phyloP scores from a whole-genome alignment of 2,113 vertebrate genomes.

The Grantiella picta region DNA sequence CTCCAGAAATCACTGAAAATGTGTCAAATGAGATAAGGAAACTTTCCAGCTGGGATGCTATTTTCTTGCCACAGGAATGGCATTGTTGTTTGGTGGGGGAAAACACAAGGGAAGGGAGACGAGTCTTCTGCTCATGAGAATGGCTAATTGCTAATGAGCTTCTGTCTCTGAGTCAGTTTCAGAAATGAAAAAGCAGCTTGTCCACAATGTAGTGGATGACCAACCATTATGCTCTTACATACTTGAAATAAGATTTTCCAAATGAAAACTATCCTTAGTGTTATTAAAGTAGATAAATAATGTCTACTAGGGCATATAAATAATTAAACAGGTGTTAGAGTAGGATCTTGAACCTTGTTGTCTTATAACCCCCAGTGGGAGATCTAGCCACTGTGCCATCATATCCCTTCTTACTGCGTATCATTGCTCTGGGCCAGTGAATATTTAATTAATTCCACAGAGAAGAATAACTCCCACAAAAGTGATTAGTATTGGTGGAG shows the following conservation, averaged over 20 bases:
- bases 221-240: background rate
- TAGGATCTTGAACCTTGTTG: background rate
- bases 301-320: background rate
- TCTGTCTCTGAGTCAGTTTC: background rate
- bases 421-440: background rate
- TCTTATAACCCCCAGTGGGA: background rate
- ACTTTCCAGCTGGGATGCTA: rapidly evolving
- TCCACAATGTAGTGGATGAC: background rate
- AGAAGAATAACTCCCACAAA: background rate
- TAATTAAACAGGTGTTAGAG: background rate
- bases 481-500: background rate
- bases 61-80: background rate
- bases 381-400: background rate
- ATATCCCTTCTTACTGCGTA: background rate
- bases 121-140: background rate
- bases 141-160: background rate
- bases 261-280: background rate
- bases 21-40: background rate
- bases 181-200: background rate
- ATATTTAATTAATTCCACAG: background rate
- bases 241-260: background rate
- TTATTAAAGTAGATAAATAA: background rate
- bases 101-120: background rate
- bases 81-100: background rate
- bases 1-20: background rate